phyloP scores from a whole-genome alignment of 2,797 vertebrate species.

The Cephalopachus bancanus region DNA sequence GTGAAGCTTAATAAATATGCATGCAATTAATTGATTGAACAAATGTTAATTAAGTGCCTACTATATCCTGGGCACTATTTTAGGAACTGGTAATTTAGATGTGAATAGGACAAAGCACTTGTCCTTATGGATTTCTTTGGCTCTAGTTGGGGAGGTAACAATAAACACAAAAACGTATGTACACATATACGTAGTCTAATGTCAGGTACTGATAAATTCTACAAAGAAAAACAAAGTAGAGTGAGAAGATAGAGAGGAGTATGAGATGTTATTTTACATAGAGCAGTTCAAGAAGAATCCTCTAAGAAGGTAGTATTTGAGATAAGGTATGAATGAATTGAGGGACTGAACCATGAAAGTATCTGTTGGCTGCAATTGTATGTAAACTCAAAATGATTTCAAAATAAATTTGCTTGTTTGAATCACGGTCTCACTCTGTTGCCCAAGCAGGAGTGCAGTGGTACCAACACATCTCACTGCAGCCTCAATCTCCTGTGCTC shows the following conservation, averaged over 20 bases:
- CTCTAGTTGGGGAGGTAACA: neutral
- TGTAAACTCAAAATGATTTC: slow-evolving; percentile 59
- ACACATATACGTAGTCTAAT: neutral
- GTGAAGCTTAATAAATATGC: neutral
- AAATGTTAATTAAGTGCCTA: slow-evolving; percentile 11
- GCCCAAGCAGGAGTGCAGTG: too few species aligned
- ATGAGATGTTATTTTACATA: neutral
- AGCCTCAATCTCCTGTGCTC: too few species aligned
- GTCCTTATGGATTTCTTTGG: neutral
- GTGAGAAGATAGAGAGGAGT: neutral
- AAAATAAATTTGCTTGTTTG: neutral
- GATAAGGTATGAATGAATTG: neutral
- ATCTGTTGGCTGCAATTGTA: neutral
- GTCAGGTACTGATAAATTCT: neutral
- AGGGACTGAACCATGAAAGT: neutral
- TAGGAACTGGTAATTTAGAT: neutral
- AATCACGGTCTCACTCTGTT: too few species aligned
- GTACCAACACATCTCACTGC: too few species aligned
- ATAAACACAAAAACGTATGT: neutral
- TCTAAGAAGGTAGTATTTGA: neutral
- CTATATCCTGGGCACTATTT: neutral
- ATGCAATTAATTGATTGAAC: neutral
- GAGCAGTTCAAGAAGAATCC: neutral
- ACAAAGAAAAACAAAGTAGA: neutral
- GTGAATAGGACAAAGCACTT: neutral